Base-by-base conservation (phyloP, 2,113 vertebrate genomes). In the Ophiodon elongatus region DNA sequence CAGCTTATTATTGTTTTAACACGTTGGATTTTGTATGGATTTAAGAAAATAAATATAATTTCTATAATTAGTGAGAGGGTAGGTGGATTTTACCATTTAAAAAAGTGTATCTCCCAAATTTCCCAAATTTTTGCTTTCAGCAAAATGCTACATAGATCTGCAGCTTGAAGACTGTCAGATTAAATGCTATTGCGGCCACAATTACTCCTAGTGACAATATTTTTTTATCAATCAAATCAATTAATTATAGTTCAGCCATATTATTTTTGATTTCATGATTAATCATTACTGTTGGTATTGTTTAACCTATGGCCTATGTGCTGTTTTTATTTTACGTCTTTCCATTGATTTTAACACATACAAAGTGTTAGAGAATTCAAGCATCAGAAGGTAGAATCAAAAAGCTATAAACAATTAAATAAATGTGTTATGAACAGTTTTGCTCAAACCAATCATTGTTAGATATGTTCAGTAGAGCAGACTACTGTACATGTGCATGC, bases 371-470 rank as follows among this genome's bases (percentile, higher is more conserved):
- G 17, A 60, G 9, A 11, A 15, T 50, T 43, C 17, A 85, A 56
- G 56, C 33, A 67, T 68, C n/a, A 82, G 66, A 74, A 54, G 21
- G 21, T 8, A 75, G 19, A 67, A 50, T 62, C 4, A 82, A 56
- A 68, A 77, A 17, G 60, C 56, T 73, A 23, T 27, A 25, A 59
- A 73, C 37, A 66, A 52, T 45, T 7, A 29, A 77, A 76, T 50
- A 1, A 66, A 62, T 0, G 0, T 59, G 67, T 90, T 84, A 79
- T 82, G 39, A 27, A 67, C 0, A n/a, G n/a, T 17, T 62, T 19
- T 25, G 19, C 29, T 41, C 4, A 66, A 25, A 41, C n/a, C 33
- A 37, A n/a, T 66, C 62, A 68, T 9, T 15, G 13, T 15, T 27
- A 27, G 29, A 43, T 33, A 27, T 27, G 25, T 64, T 69, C 25